These are phyloP conservation scores for Himalopsyche japonica DNA, from an alignment of 2,888 invertebrate species.

Conservation along the genomic window DNA sequence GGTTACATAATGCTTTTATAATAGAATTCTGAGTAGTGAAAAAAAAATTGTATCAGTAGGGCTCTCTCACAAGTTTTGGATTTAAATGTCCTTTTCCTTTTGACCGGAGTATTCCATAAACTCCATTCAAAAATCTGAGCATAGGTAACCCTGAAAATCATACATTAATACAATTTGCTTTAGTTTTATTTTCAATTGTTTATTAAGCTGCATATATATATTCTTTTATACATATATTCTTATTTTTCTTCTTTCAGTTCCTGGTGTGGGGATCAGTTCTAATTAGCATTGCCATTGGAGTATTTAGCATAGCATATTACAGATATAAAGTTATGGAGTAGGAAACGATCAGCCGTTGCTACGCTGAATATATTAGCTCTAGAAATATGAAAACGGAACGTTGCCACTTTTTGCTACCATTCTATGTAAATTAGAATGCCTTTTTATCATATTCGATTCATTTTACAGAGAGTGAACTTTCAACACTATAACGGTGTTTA, in stretches of 20 bases:
- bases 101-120: neutral
- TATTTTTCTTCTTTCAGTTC: slow-evolving; percentile 47
- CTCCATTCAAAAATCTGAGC: neutral
- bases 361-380: neutral
- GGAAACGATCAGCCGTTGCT: neutral
- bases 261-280: slow-evolving; percentile 71
- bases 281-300: slow-evolving; percentile 68
- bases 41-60: no score
- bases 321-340: slow-evolving; percentile 61
- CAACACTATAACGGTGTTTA: no score
- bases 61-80: no score
- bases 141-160: neutral
- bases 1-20: no score
- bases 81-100: neutral
- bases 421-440: neutral
- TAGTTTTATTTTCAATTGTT: neutral
- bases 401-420: neutral
- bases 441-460: no score
- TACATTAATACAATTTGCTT: neutral
- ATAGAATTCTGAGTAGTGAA: no score
- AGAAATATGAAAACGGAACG: neutral
- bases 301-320: slow-evolving; percentile 74
- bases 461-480: no score
- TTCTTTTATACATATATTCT: no score
- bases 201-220: no score